Conservation (phyloP, 1,140 invertebrate genomes). For the Aethina tumida region DNA sequence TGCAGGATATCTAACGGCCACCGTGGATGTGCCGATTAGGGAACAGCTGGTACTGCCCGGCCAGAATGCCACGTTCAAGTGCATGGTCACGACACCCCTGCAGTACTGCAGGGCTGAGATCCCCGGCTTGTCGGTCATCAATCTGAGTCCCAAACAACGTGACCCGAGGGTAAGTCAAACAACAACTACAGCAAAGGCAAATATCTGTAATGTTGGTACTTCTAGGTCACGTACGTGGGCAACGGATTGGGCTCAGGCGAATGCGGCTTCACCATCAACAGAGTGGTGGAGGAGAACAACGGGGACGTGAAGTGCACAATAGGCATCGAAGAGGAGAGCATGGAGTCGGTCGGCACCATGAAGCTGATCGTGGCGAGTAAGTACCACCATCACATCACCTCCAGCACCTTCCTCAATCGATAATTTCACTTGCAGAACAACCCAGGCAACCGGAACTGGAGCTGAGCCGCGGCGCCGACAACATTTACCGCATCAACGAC, state of each 20-base stretch:
- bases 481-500: conserved; percentile 47
- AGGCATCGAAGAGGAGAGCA: conserved; percentile 38
- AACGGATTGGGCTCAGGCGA: conserved; percentile 47
- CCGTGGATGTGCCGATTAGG: conserved; percentile 38
- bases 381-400: conserved; percentile 31
- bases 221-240: conserved; percentile 42
- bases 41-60: conserved; percentile 37
- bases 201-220: not conserved
- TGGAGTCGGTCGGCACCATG: conserved; percentile 46
- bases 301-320: conserved; percentile 57
- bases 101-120: conserved; percentile 41
- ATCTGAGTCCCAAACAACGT: too few relatives aligned
- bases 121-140: conserved; percentile 25
- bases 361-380: conserved; percentile 60
- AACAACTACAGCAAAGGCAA: not conserved
- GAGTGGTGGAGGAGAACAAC: conserved; percentile 51
- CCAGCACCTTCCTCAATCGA: not conserved
- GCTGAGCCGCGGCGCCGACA: conserved; percentile 38
- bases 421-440: conserved; percentile 39
- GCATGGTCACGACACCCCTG: conserved; percentile 42
- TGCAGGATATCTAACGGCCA: conserved; percentile 19
- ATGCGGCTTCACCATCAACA: conserved; percentile 55
- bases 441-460: conserved; percentile 48
- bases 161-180: not conserved
- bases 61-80: conserved; percentile 38